These are phyloP conservation scores for Proteles cristata DNA, from an alignment of 2,113 vertebrate genomes.

Conservation along the genomic window DNA sequence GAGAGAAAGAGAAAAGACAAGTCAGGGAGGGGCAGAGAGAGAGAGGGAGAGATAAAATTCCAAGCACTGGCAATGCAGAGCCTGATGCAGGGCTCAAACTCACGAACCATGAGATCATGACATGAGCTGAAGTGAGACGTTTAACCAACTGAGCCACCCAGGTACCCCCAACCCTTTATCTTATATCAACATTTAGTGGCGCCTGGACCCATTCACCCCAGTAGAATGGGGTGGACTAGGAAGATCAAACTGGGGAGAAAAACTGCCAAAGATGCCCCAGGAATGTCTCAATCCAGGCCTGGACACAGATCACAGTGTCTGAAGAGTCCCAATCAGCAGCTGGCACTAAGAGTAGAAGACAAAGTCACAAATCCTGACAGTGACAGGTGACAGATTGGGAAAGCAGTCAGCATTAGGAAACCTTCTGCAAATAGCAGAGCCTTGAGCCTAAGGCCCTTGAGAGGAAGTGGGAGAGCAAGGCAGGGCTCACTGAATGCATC, in stretches of 20 bases:
- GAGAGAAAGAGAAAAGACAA: too few species aligned
- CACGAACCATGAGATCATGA: too few species aligned
- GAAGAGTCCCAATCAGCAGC: not conserved
- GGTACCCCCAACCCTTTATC: not conserved
- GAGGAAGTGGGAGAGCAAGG: not conserved
- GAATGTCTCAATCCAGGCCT: not conserved
- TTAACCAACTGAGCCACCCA: too few species aligned
- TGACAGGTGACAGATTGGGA: not conserved
- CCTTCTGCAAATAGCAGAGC: not conserved
- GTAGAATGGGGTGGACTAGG: not conserved
- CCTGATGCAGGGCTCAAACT: too few species aligned
- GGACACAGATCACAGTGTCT: not conserved
- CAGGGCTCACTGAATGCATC: rapidly evolving
- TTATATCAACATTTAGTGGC: not conserved
- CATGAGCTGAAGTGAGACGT: too few species aligned
- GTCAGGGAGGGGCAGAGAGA: too few species aligned
- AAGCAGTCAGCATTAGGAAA: not conserved
- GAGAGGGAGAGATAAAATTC: too few species aligned
- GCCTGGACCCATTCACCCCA: not conserved
- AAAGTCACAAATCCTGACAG: not conserved
- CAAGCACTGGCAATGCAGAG: too few species aligned
- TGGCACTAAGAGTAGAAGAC: not conserved
- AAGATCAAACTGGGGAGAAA: not conserved
- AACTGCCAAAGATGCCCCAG: not conserved
- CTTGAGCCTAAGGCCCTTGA: not conserved